Evolutionary conservation across 2,797 vertebrate species (phyloP).

Genomic region (Neoniphon sammara): DNA sequence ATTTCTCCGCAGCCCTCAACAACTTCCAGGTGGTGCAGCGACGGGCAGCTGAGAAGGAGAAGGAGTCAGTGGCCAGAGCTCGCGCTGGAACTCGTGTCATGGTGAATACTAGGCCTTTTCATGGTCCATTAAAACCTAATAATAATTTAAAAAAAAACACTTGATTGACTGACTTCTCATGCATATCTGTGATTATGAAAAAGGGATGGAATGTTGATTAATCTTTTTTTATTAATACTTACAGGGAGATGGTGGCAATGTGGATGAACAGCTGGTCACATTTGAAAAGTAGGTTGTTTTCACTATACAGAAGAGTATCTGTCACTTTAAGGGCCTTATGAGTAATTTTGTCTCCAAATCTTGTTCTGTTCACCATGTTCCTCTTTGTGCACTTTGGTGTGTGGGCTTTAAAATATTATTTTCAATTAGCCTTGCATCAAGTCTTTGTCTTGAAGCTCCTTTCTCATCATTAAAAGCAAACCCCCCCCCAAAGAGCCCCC

Average conservation of each 20-base stretch:
- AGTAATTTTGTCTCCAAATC: too few relatives aligned
- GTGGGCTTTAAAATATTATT: too few relatives aligned
- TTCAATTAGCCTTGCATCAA: too few relatives aligned
- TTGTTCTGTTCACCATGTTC: too few relatives aligned
- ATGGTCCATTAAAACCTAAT: not conserved
- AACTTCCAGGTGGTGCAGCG: conserved; percentile 95
- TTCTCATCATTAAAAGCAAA: too few relatives aligned
- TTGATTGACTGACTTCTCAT: not conserved
- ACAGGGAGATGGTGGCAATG: conserved; percentile 85
- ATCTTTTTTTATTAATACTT: conserved; percentile 44
- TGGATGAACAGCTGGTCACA: conserved; percentile 90
- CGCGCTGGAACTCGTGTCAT: conserved; percentile 89
- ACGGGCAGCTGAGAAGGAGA: conserved; percentile 92
- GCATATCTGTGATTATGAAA: not conserved
- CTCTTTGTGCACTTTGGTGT: too few relatives aligned
- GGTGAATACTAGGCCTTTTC: conserved; percentile 64
- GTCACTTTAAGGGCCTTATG: too few relatives aligned
- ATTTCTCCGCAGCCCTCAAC: conserved; percentile 95
- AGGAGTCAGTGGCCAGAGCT: conserved; percentile 90
- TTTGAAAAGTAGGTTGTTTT: conserved; percentile 88
- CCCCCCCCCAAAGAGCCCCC: too few relatives aligned
- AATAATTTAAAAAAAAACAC: too few relatives aligned
- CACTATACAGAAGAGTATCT: not conserved
- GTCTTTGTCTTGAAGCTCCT: too few relatives aligned
- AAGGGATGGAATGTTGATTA: not conserved